These are phyloP conservation scores for Drosophila anomalata DNA, from an alignment of 2,888 invertebrate genomes.

Conservation along the genomic window DNA sequence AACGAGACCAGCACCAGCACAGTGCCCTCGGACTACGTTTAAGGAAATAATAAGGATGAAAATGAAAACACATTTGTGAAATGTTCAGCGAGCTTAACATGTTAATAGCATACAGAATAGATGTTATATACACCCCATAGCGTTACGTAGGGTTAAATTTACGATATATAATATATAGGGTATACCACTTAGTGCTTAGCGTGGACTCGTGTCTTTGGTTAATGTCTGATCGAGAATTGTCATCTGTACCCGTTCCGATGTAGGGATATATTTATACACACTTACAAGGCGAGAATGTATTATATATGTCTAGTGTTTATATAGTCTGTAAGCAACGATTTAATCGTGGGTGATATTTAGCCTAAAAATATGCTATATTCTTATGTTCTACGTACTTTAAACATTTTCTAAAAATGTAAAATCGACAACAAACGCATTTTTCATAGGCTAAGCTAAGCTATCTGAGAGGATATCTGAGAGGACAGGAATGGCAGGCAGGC, in stretches of 20 bases:
- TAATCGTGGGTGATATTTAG: constrained; percentile 84
- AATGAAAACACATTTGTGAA: constrained; percentile 26
- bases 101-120: constrained; percentile 54
- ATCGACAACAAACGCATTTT: constrained; percentile 49
- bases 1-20: constrained; percentile 86
- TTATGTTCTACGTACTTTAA: constrained; percentile 78
- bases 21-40: constrained; percentile 86
- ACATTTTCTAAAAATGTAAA: constrained; percentile 77
- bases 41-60: not conserved
- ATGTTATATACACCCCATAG: constrained; percentile 31
- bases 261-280: constrained; percentile 40
- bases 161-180: constrained; percentile 35
- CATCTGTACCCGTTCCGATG: constrained; percentile 42
- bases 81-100: constrained; percentile 55
- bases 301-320: constrained; percentile 75
- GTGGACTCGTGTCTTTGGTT: constrained; percentile 68
- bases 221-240: constrained; percentile 62
- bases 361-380: constrained; percentile 81
- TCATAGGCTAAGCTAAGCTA: constrained; percentile 28
- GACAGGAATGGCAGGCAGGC: constrained; percentile 10
- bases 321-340: constrained; percentile 81
- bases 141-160: constrained; percentile 34
- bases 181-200: constrained; percentile 60
- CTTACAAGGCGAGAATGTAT: constrained; percentile 63
- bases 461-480: constrained; percentile 6